Evolutionary conservation across 2,888 invertebrate genomes (phyloP).

Genomic region (Drosophila koepferae): DNA sequence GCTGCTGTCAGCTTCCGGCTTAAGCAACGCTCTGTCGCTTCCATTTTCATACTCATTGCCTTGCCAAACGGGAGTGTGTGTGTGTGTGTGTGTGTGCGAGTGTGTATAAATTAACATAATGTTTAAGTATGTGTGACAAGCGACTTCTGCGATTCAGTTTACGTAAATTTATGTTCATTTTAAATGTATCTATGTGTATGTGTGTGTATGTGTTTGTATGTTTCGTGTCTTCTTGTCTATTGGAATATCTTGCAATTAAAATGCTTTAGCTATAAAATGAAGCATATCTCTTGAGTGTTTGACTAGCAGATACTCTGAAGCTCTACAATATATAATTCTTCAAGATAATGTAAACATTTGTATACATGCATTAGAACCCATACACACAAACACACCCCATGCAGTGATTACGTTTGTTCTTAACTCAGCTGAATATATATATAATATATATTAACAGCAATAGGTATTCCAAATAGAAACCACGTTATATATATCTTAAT

Average conservation of each 20-base stretch:
- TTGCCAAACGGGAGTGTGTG: slow-evolving; percentile 29
- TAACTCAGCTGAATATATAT: too few relatives aligned
- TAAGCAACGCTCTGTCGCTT: slow-evolving; percentile 78
- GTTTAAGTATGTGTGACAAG: slow-evolving; percentile 81
- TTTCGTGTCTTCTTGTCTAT: neutral
- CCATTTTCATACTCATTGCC: slow-evolving; percentile 69
- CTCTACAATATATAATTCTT: too few relatives aligned
- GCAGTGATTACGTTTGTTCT: too few relatives aligned
- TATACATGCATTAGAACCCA: too few relatives aligned
- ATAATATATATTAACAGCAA: too few relatives aligned
- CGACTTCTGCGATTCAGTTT: slow-evolving; percentile 78
- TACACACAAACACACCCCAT: too few relatives aligned
- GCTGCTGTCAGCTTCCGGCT: slow-evolving; percentile 76
- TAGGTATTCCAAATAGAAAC: too few relatives aligned
- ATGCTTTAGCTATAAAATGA: slow-evolving; percentile 68
- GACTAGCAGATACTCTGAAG: neutral
- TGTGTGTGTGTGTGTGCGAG: slow-evolving; percentile 28
- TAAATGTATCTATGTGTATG: slow-evolving; percentile 61
- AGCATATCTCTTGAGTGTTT: neutral
- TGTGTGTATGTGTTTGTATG: neutral
- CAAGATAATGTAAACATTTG: too few relatives aligned
- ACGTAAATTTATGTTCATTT: slow-evolving; percentile 76
- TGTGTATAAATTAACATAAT: slow-evolving; percentile 77
- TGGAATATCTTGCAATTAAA: slow-evolving; percentile 65
- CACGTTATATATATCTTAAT: too few relatives aligned